These are phyloP conservation scores for Protosalanx chinensis DNA, from an alignment of 2,797 vertebrate genomes.

Conservation along the genomic window DNA sequence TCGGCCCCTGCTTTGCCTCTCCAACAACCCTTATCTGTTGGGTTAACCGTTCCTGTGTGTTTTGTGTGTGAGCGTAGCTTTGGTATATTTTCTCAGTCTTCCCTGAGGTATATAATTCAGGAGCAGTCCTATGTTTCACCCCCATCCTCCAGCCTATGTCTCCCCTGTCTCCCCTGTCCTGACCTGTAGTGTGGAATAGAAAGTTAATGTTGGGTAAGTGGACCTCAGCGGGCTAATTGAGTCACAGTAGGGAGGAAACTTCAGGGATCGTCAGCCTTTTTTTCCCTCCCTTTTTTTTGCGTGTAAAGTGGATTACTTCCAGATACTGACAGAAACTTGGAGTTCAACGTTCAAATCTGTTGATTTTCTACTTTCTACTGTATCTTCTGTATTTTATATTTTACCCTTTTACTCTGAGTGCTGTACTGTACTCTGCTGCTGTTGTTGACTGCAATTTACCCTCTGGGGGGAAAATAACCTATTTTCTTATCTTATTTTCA, in stretches of 20 bases:
- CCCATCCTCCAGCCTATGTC: slow-evolving; percentile 7
- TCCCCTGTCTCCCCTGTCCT: slow-evolving; percentile 10
- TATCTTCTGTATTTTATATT: too few relatives aligned
- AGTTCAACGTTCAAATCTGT: slow-evolving; percentile 4
- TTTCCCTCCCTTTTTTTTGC: slow-evolving; percentile 20
- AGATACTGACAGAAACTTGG: slow-evolving; percentile 47
- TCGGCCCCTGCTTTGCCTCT: not conserved
- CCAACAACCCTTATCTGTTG: not conserved
- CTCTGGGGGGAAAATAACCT: too few relatives aligned
- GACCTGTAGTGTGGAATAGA: slow-evolving; percentile 19
- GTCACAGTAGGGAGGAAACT: slow-evolving; percentile 30
- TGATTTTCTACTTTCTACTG: too few relatives aligned
- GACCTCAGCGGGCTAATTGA: slow-evolving; percentile 39
- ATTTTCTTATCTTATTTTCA: not conserved
- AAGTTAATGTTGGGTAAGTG: slow-evolving; percentile 36
- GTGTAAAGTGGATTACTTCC: slow-evolving; percentile 58
- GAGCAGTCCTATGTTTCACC: slow-evolving; percentile 5
- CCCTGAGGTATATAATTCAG: slow-evolving; percentile 27
- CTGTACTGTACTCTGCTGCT: too few relatives aligned
- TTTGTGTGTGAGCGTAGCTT: not conserved
- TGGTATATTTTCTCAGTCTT: slow-evolving; percentile 24
- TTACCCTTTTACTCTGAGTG: too few relatives aligned
- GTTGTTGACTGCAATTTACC: too few relatives aligned
- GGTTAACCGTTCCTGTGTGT: not conserved
- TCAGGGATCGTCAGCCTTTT: slow-evolving; percentile 41